A percentile compares a stretch with the other conserved stretches of the same genome.
These are phyloP conservation scores for Nilaparvata lugens DNA, from an alignment of 1,140 invertebrate species.

Conservation along the genomic window DNA sequence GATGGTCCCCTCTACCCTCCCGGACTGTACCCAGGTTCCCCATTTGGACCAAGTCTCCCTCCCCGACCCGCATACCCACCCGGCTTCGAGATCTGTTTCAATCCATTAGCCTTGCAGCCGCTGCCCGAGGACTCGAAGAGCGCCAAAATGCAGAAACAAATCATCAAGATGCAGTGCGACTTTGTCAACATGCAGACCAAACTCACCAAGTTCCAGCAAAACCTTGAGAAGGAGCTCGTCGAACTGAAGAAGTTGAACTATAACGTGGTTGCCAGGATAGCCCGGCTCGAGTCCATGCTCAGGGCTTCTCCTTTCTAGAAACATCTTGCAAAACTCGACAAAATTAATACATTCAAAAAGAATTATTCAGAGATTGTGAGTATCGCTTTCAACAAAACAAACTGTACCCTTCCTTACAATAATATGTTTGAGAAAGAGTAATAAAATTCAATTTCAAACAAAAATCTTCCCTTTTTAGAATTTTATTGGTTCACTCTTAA, in stretches of 20 bases:
- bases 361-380: too few relatives aligned
- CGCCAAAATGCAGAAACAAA: not conserved
- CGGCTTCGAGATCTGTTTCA: not conserved
- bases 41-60: not conserved
- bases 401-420: too few relatives aligned
- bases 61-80: not conserved
- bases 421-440: too few relatives aligned
- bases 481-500: too few relatives aligned
- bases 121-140: not conserved
- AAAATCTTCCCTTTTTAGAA: too few relatives aligned
- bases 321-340: too few relatives aligned
- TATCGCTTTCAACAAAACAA: too few relatives aligned
- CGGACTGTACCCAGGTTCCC: not conserved
- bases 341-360: too few relatives aligned
- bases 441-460: too few relatives aligned
- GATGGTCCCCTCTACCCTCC: not conserved
- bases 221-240: not conserved
- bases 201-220: not conserved
- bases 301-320: not conserved
- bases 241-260: not conserved
- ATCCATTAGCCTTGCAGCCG: not conserved
- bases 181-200: not conserved
- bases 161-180: not conserved
- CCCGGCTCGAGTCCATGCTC: not conserved
- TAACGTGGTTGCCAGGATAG: not conserved